Base-by-base conservation (phyloP, 2,113 vertebrate genomes). In the Tragelaphus buxtoni region DNA sequence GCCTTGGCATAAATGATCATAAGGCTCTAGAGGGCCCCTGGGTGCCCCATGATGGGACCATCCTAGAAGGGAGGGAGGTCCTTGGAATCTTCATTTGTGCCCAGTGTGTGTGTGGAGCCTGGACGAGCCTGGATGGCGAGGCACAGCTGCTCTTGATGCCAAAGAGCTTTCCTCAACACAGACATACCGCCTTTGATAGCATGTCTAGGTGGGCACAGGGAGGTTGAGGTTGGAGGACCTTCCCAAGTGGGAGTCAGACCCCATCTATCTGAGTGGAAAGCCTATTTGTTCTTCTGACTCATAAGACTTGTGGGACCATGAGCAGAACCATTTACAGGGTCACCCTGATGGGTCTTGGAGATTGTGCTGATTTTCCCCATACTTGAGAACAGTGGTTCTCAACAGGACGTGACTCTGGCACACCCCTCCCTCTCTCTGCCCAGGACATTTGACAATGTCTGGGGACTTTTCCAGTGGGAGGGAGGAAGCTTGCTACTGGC, bases 131-230 rank as follows among this genome's bases (percentile, higher is more conserved):
- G 49, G 18, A 7, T 1, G 13, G 6, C 32, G 14, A 77, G 86
- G 58, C 80, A 60, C 2, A 10, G 55, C 77, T 30, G 26, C 65
- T 9, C 2, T 0, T 6, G 10, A 4, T 4, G 0, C 47, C 7
- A 14, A 18, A 61, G 42, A 32, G 16, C 47, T 17, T 30, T 3
- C 35, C 61, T 39, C 0, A 7, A 26, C 42, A 10, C 35, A 28
- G 2, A 5, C 5, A 0, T 1, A 7, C 9, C n/a, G 7, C 60
- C 11, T 2, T 63, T 63, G 65, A 9, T 12, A 0, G 51, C 9
- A 12, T 2, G 7, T 16, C 35, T 12, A 2, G 10, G 5, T 0
- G 16, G 56, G 47, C 1, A 2, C 7, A 0, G 17, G 4, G n/a
- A 55, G 58, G 26, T 7, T 1, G 3, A 49, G 58, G 20, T 10